phyloP scores from a whole-genome alignment of 2,797 vertebrate genomes.

The Fistularia commersonii region DNA sequence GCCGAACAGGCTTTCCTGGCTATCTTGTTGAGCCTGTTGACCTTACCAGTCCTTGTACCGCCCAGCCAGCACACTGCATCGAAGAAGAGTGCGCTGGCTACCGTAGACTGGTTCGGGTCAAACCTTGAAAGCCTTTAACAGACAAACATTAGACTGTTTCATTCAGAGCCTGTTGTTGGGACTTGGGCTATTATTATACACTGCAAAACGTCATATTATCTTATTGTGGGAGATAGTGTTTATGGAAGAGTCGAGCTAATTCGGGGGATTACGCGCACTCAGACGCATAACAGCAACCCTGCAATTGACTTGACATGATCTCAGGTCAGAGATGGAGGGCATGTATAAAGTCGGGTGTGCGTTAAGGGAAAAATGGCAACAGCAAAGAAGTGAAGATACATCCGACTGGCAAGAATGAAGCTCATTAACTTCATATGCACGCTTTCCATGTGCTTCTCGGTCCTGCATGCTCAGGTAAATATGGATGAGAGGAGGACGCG shows the following conservation, averaged over 20 bases:
- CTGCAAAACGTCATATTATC: conserved; percentile 61
- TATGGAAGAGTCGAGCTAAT: conserved; percentile 62
- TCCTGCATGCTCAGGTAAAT: conserved; percentile 63
- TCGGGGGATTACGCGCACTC: conserved; percentile 53
- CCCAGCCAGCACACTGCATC: too few relatives aligned
- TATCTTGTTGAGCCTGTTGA: too few relatives aligned
- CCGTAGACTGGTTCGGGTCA: too few relatives aligned
- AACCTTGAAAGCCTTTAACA: too few relatives aligned
- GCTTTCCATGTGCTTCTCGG: conserved; percentile 45
- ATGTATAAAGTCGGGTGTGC: conserved; percentile 66
- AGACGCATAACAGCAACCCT: conserved; percentile 53
- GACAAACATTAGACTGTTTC: conserved; percentile 58
- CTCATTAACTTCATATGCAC: conserved; percentile 60
- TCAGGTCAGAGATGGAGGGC: conserved; percentile 41
- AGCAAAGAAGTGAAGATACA: conserved; percentile 20
- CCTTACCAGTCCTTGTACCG: too few relatives aligned
- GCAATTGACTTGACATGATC: conserved; percentile 58
- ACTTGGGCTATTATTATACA: conserved; percentile 61
- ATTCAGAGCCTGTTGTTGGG: conserved; percentile 50
- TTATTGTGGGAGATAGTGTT: conserved; percentile 51
- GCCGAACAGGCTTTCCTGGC: too few relatives aligned
- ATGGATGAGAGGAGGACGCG: not conserved
- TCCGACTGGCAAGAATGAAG: conserved; percentile 59
- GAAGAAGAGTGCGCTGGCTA: too few relatives aligned
- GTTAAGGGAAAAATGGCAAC: conserved; percentile 51